phyloP scores from a whole-genome alignment of 2,888 invertebrate genomes.

The Callinectes sapidus region DNA sequence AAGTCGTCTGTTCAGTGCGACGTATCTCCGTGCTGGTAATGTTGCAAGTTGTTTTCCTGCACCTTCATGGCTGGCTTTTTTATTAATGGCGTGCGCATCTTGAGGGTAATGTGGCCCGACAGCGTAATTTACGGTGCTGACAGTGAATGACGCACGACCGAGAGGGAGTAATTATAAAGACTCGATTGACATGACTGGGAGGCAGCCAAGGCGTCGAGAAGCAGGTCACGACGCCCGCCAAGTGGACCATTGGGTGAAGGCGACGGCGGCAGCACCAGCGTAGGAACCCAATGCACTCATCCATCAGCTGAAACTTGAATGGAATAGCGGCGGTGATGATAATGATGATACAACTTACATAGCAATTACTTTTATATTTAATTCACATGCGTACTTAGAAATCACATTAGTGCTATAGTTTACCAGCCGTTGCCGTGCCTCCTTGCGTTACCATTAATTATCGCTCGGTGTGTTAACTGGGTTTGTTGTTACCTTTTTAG shows the following conservation, averaged over 20 bases:
- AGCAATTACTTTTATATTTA: neutral
- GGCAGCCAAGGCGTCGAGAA: conserved; percentile 18
- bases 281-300: neutral
- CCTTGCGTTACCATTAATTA: neutral
- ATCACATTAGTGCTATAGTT: neutral
- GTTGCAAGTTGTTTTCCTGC: neutral
- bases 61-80: neutral
- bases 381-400: neutral
- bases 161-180: neutral
- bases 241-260: conserved; percentile 32
- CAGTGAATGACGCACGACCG: neutral
- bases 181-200: conserved; percentile 27
- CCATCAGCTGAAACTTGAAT: neutral
- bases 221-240: conserved; percentile 22
- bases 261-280: neutral
- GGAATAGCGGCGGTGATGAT: neutral
- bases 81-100: neutral
- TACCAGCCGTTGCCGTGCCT: neutral
- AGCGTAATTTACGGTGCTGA: neutral
- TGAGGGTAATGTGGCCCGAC: neutral
- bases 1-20: neutral
- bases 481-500: neutral
- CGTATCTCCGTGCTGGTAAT: neutral
- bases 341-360: neutral
- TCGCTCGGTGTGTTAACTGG: neutral